Percentiles rank a stretch among this genome's conserved stretches.
These are phyloP conservation scores for Tetragonula clypearis DNA, from an alignment of 1,140 invertebrate genomes.

Conservation along the genomic window DNA sequence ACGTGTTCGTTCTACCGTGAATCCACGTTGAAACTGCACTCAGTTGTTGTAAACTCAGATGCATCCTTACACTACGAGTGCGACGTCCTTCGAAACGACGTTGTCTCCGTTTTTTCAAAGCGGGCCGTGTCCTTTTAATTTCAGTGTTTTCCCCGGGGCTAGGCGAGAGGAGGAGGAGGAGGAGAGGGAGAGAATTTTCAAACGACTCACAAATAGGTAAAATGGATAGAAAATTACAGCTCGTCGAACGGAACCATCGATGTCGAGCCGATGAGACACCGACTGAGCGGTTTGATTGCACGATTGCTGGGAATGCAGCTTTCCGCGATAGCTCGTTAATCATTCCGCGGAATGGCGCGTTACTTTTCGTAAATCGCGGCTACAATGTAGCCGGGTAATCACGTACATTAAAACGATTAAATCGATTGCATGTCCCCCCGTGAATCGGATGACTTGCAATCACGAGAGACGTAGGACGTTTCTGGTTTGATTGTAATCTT, in stretches of 20 bases:
- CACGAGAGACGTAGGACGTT: too few species aligned
- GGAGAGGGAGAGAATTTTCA: constrained; percentile 29
- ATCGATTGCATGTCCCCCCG: too few species aligned
- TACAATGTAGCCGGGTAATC: neutral
- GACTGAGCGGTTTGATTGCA: neutral
- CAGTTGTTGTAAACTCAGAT: constrained; percentile 9
- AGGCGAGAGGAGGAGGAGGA: too few species aligned
- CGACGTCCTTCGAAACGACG: constrained; percentile 22
- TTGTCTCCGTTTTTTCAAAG: constrained; percentile 7
- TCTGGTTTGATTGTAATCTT: too few species aligned
- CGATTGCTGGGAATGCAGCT: neutral
- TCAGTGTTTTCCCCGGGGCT: neutral
- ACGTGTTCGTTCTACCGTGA: constrained; percentile 33
- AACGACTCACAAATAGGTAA: neutral
- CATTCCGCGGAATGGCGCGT: neutral
- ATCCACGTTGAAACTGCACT: neutral
- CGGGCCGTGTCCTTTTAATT: neutral
- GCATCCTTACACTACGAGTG: constrained; percentile 1
- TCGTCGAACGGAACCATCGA: constrained; percentile 5
- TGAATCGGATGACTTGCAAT: too few species aligned
- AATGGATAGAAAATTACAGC: neutral
- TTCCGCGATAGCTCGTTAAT: neutral
- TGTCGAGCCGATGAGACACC: neutral
- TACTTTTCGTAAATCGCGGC: neutral
- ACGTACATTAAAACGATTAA: neutral